Evolutionary conservation across 2,888 invertebrate genomes (phyloP).

Genomic region (Drosophila glabriapex): DNA sequence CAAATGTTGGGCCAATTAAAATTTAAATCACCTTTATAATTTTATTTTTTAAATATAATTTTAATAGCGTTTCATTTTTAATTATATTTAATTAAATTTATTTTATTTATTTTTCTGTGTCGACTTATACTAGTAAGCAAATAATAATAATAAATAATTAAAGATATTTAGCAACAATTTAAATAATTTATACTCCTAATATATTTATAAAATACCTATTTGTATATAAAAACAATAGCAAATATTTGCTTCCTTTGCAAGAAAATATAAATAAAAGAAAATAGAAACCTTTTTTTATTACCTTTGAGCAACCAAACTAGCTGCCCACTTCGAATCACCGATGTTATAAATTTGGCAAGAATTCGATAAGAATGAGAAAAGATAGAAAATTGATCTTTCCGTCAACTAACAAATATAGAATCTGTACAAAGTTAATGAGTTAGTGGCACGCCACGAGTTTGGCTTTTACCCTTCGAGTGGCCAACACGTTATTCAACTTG

Average conservation of each 20-base stretch:
- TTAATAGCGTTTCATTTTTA: neutral
- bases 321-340: neutral
- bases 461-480: neutral
- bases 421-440: neutral
- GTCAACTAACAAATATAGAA: neutral
- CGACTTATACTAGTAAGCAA: neutral
- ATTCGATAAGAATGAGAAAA: neutral
- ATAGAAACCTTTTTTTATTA: neutral
- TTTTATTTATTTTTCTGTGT: neutral
- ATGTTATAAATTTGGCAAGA: neutral
- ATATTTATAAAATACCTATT: neutral
- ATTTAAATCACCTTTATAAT: too few relatives aligned
- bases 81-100: neutral
- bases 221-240: neutral
- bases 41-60: too few relatives aligned
- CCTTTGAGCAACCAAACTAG: neutral
- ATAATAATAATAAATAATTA: neutral
- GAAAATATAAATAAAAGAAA: neutral
- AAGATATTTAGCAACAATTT: neutral
- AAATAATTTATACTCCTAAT: neutral
- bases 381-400: neutral
- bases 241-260: neutral
- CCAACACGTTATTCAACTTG: neutral
- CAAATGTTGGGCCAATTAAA: neutral
- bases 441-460: neutral